Conservation (phyloP, 2,888 invertebrate genomes). For the Endotricha flammealis region DNA sequence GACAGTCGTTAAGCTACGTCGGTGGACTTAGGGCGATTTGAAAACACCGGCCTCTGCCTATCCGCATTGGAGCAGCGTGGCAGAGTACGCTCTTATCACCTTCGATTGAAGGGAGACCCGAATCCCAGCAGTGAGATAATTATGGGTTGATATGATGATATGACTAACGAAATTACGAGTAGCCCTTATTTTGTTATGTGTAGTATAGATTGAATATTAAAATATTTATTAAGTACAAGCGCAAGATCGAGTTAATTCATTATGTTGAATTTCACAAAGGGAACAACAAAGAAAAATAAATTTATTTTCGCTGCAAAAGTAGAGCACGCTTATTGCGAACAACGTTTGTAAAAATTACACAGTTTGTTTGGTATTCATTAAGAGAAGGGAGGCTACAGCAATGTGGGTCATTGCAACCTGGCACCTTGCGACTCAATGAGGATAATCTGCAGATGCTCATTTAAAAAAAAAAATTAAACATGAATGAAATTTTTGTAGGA, state of each 20-base stretch:
- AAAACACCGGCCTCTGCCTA: too few species aligned
- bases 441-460: neutral
- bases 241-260: neutral
- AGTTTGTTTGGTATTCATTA: conserved; percentile 36
- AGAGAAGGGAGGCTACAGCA: conserved; percentile 19
- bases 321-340: conserved; percentile 11
- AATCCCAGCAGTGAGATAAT: too few species aligned
- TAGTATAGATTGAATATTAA: neutral
- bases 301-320: conserved; percentile 7
- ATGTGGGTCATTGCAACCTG: conserved; percentile 19
- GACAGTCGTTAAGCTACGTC: too few species aligned
- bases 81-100: too few species aligned
- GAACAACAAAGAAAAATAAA: conserved; percentile 4
- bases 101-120: too few species aligned
- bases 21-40: too few species aligned
- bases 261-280: neutral
- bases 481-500: too few species aligned
- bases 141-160: too few species aligned
- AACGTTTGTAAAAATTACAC: conserved; percentile 24
- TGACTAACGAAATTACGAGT: too few species aligned
- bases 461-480: too few species aligned
- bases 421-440: neutral
- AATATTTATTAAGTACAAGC: neutral
- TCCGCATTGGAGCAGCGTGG: too few species aligned
- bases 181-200: too few species aligned